These are phyloP conservation scores for Bombus superbus DNA, from an alignment of 1,140 invertebrate species.

Conservation along the genomic window DNA sequence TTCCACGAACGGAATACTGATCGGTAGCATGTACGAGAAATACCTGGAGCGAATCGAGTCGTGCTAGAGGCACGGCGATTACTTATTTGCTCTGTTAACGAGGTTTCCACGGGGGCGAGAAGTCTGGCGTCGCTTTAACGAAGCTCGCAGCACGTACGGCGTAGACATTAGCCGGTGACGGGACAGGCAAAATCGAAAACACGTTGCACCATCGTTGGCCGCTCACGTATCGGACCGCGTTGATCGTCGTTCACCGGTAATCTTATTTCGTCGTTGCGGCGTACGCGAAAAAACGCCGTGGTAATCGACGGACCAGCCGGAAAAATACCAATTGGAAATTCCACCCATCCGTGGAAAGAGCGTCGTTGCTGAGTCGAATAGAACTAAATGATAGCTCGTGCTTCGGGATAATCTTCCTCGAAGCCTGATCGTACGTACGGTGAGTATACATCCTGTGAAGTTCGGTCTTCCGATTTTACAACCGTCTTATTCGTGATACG, in stretches of 20 bases:
- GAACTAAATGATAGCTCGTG: neutral
- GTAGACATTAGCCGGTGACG: neutral
- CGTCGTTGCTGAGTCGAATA: neutral
- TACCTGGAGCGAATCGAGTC: neutral
- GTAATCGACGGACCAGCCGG: neutral
- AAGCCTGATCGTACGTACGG: no score
- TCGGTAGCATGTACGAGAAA: neutral
- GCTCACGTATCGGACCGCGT: conserved; percentile 42
- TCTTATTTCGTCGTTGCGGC: conserved; percentile 38
- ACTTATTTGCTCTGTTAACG: conserved; percentile 4
- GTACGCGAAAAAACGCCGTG: neutral
- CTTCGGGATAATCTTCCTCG: no score
- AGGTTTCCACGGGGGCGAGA: neutral
- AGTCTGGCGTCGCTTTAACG: conserved; percentile 5
- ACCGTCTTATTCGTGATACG: neutral
- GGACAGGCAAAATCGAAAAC: conserved; percentile 37
- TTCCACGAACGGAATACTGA: conserved; percentile 3
- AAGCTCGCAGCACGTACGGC: conserved; percentile 24
- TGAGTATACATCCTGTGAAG: no score
- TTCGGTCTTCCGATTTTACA: neutral
- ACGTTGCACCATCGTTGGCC: neutral
- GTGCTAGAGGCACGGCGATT: neutral
- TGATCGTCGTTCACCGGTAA: conserved; percentile 33
- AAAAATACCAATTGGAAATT: conserved; percentile 46
- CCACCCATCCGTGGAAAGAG: no score